Conservation (phyloP, 2,888 invertebrate species). For the Dendrolimus pini region DNA sequence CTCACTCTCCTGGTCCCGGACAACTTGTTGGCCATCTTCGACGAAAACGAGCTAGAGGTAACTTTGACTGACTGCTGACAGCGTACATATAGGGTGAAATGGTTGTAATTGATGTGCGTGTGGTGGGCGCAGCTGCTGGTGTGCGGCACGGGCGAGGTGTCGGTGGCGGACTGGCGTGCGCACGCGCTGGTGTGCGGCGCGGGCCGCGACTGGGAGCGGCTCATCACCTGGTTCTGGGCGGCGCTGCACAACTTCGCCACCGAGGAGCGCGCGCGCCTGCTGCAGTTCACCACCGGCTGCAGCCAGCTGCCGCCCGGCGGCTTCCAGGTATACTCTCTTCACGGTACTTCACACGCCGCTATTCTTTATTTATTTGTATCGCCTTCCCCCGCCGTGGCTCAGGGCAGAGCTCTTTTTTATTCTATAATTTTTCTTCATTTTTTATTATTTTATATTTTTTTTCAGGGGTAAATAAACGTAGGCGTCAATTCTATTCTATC, state of each 20-base stretch:
- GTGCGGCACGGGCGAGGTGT: slow-evolving; percentile 96
- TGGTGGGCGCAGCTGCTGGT: slow-evolving; percentile 81
- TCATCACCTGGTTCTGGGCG: slow-evolving; percentile 74
- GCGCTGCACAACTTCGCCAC: slow-evolving; percentile 90
- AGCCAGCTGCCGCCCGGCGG: slow-evolving; percentile 91
- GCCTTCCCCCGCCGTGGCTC: too few species aligned
- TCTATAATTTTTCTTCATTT: too few species aligned
- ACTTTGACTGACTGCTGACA: neutral
- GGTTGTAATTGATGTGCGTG: neutral
- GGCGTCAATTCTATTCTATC: too few species aligned
- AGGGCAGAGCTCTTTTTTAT: too few species aligned
- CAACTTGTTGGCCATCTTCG: slow-evolving; percentile 94
- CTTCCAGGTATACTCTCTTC: slow-evolving; percentile 71
- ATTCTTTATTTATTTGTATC: too few species aligned
- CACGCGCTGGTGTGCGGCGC: slow-evolving; percentile 91
- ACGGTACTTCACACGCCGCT: neutral
- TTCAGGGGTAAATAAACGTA: too few species aligned
- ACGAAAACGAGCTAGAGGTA: slow-evolving; percentile 97
- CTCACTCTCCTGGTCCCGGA: slow-evolving; percentile 94
- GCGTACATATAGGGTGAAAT: neutral
- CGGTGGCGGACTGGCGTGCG: slow-evolving; percentile 91
- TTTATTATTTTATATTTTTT: too few species aligned
- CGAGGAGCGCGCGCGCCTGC: slow-evolving; percentile 93
- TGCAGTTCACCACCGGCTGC: slow-evolving; percentile 96
- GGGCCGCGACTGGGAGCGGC: slow-evolving; percentile 87